These are phyloP conservation scores for Nymphalis io DNA, from an alignment of 1,140 invertebrate genomes.

Conservation along the genomic window DNA sequence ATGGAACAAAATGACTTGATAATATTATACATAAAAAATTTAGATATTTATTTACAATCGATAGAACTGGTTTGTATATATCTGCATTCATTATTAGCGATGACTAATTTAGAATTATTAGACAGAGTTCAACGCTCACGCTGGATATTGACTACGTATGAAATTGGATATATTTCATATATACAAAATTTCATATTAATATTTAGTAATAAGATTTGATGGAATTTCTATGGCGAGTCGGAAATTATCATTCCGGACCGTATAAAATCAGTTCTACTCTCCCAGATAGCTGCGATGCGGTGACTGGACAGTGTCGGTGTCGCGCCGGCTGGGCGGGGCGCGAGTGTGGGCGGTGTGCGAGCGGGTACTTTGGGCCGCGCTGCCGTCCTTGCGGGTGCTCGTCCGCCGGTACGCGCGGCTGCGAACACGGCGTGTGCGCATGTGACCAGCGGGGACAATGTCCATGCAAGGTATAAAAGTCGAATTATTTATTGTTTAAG, in stretches of 20 bases:
- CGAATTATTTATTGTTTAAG: no score
- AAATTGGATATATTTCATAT: no score
- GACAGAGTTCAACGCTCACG: no score
- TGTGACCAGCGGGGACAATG: conserved; percentile 91
- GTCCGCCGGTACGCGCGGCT: conserved; percentile 83
- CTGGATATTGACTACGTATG: no score
- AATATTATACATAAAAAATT: no score
- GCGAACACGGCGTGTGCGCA: conserved; percentile 84
- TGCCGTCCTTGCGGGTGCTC: conserved; percentile 93
- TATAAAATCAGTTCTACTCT: conserved; percentile 18
- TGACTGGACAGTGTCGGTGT: conserved; percentile 91
- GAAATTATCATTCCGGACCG: not conserved
- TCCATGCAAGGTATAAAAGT: conserved; percentile 87
- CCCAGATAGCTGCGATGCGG: conserved; percentile 84
- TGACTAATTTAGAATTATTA: no score
- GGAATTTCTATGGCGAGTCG: not conserved
- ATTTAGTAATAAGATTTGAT: no score
- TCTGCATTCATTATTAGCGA: no score
- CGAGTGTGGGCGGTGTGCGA: conserved; percentile 90
- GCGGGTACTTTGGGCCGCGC: conserved; percentile 93
- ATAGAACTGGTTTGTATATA: no score
- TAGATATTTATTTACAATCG: no score
- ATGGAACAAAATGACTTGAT: no score
- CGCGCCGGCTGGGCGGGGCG: conserved; percentile 89
- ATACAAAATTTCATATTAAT: no score